Evolutionary conservation across 2,797 vertebrate genomes (phyloP).

Genomic region (Smutsia gigantea): DNA sequence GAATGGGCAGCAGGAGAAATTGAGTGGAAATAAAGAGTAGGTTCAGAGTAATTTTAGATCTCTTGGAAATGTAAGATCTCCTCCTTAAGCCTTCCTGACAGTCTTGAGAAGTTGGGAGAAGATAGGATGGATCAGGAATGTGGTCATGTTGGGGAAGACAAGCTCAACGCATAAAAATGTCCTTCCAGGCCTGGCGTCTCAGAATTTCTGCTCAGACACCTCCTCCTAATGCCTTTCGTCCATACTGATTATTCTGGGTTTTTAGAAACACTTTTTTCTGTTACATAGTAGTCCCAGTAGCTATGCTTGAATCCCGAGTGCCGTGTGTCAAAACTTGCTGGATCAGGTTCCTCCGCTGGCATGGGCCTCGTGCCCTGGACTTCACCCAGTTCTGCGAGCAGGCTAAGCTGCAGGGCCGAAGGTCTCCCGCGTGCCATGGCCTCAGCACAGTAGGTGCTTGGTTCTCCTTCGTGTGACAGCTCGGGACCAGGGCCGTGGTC

Average conservation of each 20-base stretch:
- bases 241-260: not conserved
- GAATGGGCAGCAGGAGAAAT: not conserved
- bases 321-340: not conserved
- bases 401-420: not conserved
- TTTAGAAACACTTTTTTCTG: not conserved
- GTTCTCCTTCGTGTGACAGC: rapidly evolving
- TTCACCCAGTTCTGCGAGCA: not conserved
- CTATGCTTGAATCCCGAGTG: not conserved
- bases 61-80: not conserved
- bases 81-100: not conserved
- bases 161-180: not conserved
- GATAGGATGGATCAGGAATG: rapidly evolving
- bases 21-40: not conserved
- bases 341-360: not conserved
- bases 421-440: rapidly evolving
- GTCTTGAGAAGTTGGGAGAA: not conserved
- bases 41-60: not conserved
- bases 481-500: not conserved
- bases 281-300: not conserved
- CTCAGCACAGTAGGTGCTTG: not conserved
- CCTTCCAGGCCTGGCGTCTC: not conserved
- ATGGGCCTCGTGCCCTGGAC: not conserved
- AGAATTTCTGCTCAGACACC: not conserved
- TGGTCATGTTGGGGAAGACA: not conserved
- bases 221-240: not conserved